Evolutionary conservation across 2,113 vertebrate species (phyloP).

Genomic region (Pycnonotus jocosus): DNA sequence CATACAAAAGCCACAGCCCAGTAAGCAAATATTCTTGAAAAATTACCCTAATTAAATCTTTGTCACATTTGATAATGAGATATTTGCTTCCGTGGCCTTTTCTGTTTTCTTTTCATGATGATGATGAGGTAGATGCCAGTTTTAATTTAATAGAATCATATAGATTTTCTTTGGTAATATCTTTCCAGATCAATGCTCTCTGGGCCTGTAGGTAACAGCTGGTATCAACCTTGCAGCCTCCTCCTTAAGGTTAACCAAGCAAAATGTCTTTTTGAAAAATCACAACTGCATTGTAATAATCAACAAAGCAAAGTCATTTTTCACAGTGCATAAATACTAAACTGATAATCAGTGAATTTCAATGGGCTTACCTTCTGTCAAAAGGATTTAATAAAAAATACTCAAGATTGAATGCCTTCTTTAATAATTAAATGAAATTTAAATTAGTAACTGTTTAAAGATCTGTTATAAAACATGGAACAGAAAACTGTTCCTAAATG

Average conservation of each 20-base stretch:
- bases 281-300: slow-evolving; percentile 51
- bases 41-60: slow-evolving; percentile 47
- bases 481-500: neutral
- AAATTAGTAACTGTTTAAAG: neutral
- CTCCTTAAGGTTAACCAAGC: neutral
- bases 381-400: neutral
- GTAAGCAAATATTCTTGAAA: slow-evolving; percentile 33
- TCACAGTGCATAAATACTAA: neutral
- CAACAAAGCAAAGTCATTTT: neutral
- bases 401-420: neutral
- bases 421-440: slow-evolving; percentile 5
- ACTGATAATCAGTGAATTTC: neutral
- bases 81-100: slow-evolving; percentile 16
- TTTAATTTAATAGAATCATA: slow-evolving; percentile 68
- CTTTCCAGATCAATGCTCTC: slow-evolving; percentile 36
- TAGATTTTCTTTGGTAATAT: slow-evolving; percentile 48
- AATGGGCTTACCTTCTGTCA: neutral
- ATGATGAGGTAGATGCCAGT: neutral
- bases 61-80: slow-evolving; percentile 43
- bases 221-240: neutral
- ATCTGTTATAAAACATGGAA: neutral
- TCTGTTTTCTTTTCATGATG: slow-evolving; percentile 36
- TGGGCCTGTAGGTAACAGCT: neutral
- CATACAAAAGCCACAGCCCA: neutral
- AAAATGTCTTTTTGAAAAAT: slow-evolving; percentile 56